Base-by-base conservation (phyloP, 2,797 vertebrate species). In the Moxostoma hubbsi region DNA sequence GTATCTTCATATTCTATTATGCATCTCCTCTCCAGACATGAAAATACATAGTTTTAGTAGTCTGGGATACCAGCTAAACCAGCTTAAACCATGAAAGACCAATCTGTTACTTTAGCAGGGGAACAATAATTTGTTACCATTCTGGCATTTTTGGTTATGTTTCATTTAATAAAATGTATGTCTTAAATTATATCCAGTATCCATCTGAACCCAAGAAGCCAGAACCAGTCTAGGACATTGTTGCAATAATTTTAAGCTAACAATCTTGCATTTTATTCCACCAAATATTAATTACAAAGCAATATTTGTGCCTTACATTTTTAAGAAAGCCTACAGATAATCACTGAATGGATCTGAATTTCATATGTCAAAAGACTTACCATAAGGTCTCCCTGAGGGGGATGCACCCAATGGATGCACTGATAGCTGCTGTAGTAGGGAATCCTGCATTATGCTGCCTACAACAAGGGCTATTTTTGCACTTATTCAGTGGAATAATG, bases 401-500 rank as follows among this genome's bases (percentile, higher is more conserved):
- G 68, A 79, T 50, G 65, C 68, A 79, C 72, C 45, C 13, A 46
- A 51, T 16, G 53, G 50, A 71, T 64, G 59, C 59, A 46, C 51
- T 65, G 45, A 79, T 64, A 36, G 68, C 59, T 72, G 45, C 77
- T 78, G 66, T 78, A 49, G 67, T 53, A 63, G 75, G 66, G 75
- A 78, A 70, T 78, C 75, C 75, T 69, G 75, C 75, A 62, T 78
- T n/a, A 63, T 62, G 62, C 49, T 63, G 62, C 43, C 54, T 55
- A 63, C 72, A 66, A 80, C 74, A 82, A 61, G 54, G 57, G 77
- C 83, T 82, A 72, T 79, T 79, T 79, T 51, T 57, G 45, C 78
- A 86, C 83, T 87, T 82, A 55, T 65, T 75, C 75, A 82, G 73
- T 66, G 57, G n/a, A n/a, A n/a, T 90, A 91, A 91, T 90, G 86